Conservation (phyloP, 2,888 invertebrate species). For the Biston stratarius region DNA sequence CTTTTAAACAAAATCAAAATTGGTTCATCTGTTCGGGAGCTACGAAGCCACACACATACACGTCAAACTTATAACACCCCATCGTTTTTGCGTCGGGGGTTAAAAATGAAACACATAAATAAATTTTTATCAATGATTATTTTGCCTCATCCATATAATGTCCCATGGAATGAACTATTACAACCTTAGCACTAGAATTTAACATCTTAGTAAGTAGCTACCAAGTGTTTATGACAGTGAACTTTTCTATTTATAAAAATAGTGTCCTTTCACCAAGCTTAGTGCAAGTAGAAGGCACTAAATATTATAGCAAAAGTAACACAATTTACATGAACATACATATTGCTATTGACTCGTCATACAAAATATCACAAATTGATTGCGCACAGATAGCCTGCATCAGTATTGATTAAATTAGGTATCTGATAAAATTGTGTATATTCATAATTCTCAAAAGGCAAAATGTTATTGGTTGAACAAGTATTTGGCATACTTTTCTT, state of each 20-base stretch:
- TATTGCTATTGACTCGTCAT: conserved; percentile 34
- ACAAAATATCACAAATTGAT: conserved; percentile 27
- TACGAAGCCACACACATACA: too few relatives aligned
- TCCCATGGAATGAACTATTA: conserved; percentile 59
- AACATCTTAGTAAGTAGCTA: conserved; percentile 21
- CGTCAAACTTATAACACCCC: too few relatives aligned
- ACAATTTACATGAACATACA: conserved; percentile 41
- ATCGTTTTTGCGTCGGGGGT: too few relatives aligned
- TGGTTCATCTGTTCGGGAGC: too few relatives aligned
- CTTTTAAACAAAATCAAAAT: too few relatives aligned
- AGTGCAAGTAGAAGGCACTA: conserved; percentile 35
- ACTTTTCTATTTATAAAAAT: conserved; percentile 26
- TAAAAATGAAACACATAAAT: conserved; percentile 41
- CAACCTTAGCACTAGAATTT: conserved; percentile 38
- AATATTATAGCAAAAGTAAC: conserved; percentile 24
- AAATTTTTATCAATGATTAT: conserved; percentile 50
- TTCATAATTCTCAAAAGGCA: not conserved
- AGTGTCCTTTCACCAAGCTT: conserved; percentile 21
- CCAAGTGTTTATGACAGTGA: conserved; percentile 20
- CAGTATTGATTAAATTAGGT: not conserved
- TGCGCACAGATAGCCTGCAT: not conserved
- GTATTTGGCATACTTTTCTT: not conserved
- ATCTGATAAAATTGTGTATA: not conserved
- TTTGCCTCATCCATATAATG: conserved; percentile 54
- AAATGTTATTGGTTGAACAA: not conserved